A percentile compares a stretch with the other conserved stretches of the same genome.
Conservation (phyloP, 2,797 vertebrate species). For the Loris lydekkerianus region DNA sequence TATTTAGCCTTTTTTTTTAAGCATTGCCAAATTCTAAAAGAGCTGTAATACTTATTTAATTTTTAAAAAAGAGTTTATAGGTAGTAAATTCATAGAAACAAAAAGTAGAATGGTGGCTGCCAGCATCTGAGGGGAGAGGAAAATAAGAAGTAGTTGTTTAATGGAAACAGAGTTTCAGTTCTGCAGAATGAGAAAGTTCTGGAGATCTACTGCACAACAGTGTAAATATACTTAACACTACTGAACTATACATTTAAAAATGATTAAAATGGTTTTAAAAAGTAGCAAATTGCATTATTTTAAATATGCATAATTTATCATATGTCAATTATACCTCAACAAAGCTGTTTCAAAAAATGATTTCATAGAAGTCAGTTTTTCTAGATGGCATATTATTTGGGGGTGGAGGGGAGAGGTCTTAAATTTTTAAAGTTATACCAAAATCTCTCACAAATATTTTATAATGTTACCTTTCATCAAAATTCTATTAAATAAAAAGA, state of each 20-base stretch:
- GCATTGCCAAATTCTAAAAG: background rate
- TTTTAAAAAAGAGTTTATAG: background rate
- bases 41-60: background rate
- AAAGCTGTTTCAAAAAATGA: background rate
- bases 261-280: background rate
- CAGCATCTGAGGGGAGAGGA: background rate
- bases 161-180: background rate
- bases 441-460: constrained; percentile 19
- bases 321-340: background rate
- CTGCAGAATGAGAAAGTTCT: background rate
- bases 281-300: background rate
- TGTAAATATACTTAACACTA: no score
- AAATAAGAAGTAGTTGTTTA: background rate
- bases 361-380: background rate
- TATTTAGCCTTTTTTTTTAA: background rate
- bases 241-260: no score
- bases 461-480: background rate
- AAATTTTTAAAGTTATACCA: background rate
- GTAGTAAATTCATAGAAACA: background rate
- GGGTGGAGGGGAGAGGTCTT: background rate
- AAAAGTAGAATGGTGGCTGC: background rate
- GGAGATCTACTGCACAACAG: background rate
- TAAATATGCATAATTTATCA: background rate
- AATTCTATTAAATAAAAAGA: background rate
- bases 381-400: background rate